Base-by-base conservation (phyloP, 1,140 invertebrate species). In the Ganaspis sp. region DNA sequence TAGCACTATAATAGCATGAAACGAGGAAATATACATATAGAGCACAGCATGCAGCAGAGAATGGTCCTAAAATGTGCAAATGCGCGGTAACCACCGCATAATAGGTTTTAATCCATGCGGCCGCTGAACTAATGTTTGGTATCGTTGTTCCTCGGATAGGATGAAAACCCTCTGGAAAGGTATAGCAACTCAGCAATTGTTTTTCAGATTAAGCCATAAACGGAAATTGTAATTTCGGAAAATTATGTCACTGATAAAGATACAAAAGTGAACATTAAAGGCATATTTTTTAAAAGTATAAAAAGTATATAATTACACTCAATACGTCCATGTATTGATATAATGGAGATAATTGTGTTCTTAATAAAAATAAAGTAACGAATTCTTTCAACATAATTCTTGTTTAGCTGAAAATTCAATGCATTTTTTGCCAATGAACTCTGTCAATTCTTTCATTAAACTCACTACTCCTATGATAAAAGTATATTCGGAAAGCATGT, bases 61-160 rank as follows among this genome's bases (percentile, higher is more conserved):
- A 70, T 38, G 45, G 23, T 77, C 70, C 69, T 77, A 72, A 72
- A 78, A 76, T 49, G 72, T 75, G 70, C 54, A 81, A 79, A 76
- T 77, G 74, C 71, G 74, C 69, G 21, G 38, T 17, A 23, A 15
- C 19, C 9, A 29, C 70, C 40, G 64, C 45, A 53, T 72, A 74
- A 83, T 54, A 23, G 73, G 75, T 79, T 71, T 79, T 75, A 75
- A 75, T 79, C 70, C 74, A 37, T 49, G 53, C 49, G 8, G 9
- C 23, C 23, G 23, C 23, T 64, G 15, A 29, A 64, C 54, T 64
- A n/a, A 26, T 64, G 54, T 58, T 58, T 64, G 12, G 23, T 15
- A 26, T 64, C 58, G 26, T 64, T 34, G 23, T 58, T 58, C 23
- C 12, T 58, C 58, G 17, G 15, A 19, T 64, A 12, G 12, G 0